These are phyloP conservation scores for Tetheella fluctuosa DNA, from an alignment of 2,888 invertebrate species.

Conservation along the genomic window DNA sequence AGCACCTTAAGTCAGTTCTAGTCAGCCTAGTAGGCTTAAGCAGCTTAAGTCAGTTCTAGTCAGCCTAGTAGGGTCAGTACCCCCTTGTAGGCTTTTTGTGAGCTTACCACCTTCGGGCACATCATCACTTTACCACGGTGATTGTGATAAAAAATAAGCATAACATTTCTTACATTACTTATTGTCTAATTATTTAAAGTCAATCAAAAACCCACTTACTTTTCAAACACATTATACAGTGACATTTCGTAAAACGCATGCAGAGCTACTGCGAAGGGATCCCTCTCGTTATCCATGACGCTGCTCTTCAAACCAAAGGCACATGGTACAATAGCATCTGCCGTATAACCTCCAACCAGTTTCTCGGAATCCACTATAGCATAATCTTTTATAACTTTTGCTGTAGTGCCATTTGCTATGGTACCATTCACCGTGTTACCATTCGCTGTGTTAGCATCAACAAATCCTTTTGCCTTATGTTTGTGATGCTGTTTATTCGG, in stretches of 20 bases:
- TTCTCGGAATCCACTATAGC: constrained; percentile 65
- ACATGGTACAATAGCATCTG: constrained; percentile 78
- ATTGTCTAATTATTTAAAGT: too few relatives aligned
- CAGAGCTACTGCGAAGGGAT: constrained; percentile 76
- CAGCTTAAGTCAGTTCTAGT: too few relatives aligned
- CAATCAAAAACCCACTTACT: constrained; percentile 56
- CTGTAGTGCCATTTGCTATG: constrained; percentile 14
- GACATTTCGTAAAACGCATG: constrained; percentile 76
- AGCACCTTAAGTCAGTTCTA: too few relatives aligned
- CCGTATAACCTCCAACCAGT: constrained; percentile 75
- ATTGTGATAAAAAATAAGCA: too few relatives aligned
- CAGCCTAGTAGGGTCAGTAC: too few relatives aligned
- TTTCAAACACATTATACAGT: constrained; percentile 71
- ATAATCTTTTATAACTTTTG: constrained; percentile 17
- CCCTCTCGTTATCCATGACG: constrained; percentile 72
- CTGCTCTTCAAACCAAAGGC: constrained; percentile 75
- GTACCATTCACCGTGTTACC: constrained; percentile 15
- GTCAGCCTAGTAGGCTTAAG: too few relatives aligned
- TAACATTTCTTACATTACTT: too few relatives aligned
- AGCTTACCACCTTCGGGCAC: too few relatives aligned
- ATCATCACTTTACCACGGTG: too few relatives aligned
- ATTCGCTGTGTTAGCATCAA: constrained; percentile 20
- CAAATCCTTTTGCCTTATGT: constrained; percentile 29
- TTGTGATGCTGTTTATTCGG: constrained; percentile 30
- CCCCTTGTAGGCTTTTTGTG: too few relatives aligned